Conservation (phyloP, 2,888 invertebrate genomes). For the Campoplex nolae region DNA sequence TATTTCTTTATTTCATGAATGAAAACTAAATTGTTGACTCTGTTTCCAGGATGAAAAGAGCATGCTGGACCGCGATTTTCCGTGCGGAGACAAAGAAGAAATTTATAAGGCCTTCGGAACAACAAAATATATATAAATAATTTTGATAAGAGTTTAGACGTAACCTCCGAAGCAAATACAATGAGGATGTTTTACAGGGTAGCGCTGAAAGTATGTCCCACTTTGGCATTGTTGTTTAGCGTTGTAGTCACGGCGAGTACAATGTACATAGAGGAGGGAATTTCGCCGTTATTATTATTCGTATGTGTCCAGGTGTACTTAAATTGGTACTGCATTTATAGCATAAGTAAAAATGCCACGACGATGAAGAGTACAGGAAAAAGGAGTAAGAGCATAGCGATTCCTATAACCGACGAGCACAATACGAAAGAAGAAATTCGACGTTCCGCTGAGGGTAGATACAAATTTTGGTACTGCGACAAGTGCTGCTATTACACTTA, state of each 20-base stretch:
- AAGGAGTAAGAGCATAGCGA: slow-evolving; percentile 53
- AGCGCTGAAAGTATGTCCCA: slow-evolving; percentile 73
- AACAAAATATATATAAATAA: neutral
- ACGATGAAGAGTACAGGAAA: slow-evolving; percentile 66
- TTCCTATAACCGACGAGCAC: slow-evolving; percentile 38
- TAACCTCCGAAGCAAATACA: neutral
- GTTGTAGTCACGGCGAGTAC: slow-evolving; percentile 73
- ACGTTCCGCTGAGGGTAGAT: neutral
- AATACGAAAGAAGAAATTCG: slow-evolving; percentile 14
- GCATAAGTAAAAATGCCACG: slow-evolving; percentile 73
- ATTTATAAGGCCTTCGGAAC: neutral
- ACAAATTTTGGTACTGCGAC: slow-evolving; percentile 79
- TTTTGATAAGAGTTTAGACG: neutral
- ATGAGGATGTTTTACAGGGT: slow-evolving; percentile 55
- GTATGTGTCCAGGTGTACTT: slow-evolving; percentile 78
- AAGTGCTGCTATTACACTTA: slow-evolving; percentile 76
- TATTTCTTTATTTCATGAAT: neutral
- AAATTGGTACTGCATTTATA: slow-evolving; percentile 79
- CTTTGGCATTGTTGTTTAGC: slow-evolving; percentile 75
- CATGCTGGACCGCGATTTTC: neutral
- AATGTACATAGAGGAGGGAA: slow-evolving; percentile 74
- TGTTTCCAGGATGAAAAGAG: neutral
- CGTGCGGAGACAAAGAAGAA: slow-evolving; percentile 2
- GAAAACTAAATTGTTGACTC: neutral
- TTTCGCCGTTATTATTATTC: slow-evolving; percentile 75